A percentile compares a stretch with the other conserved stretches of the same genome.
These are phyloP conservation scores for Byasa hedistus DNA, from an alignment of 2,888 invertebrate species.

Conservation along the genomic window DNA sequence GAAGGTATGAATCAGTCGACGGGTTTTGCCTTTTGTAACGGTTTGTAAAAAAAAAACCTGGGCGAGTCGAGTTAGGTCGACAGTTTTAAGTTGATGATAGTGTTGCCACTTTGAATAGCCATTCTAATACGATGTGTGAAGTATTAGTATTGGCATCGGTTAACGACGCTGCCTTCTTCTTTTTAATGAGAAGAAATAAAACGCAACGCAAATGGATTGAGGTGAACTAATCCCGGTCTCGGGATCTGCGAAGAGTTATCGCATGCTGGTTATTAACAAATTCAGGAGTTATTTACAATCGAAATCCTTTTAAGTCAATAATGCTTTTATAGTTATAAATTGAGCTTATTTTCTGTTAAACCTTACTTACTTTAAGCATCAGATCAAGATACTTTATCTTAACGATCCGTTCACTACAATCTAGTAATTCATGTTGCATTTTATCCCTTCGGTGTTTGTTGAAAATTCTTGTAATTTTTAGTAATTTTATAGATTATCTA, in stretches of 20 bases:
- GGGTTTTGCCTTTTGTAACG: conserved; percentile 29
- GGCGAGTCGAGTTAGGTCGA: conserved; percentile 14
- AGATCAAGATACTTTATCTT: too few species aligned
- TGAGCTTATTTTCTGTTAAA: not conserved
- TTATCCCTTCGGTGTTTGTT: too few species aligned
- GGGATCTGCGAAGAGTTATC: conserved; percentile 11
- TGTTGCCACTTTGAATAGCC: conserved; percentile 23
- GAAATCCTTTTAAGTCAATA: conserved; percentile 7
- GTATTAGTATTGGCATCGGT: conserved; percentile 27
- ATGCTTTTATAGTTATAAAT: not conserved
- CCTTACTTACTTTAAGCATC: not conserved
- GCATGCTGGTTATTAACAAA: conserved; percentile 20
- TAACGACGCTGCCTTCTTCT: conserved; percentile 22
- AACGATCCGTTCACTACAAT: too few species aligned
- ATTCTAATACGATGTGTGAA: conserved; percentile 27
- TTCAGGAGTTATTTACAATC: conserved; percentile 15
- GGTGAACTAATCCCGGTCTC: conserved; percentile 14
- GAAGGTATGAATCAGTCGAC: conserved; percentile 27
- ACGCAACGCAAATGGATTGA: conserved; percentile 9
- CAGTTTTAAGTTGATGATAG: conserved; percentile 14
- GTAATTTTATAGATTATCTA: too few species aligned
- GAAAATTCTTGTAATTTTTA: too few species aligned
- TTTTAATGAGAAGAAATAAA: conserved; percentile 16
- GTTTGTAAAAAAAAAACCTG: conserved; percentile 29
- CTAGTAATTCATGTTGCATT: too few species aligned